Base-by-base conservation (phyloP, 2,113 vertebrate genomes). In the Prionailurus bengalensis region DNA sequence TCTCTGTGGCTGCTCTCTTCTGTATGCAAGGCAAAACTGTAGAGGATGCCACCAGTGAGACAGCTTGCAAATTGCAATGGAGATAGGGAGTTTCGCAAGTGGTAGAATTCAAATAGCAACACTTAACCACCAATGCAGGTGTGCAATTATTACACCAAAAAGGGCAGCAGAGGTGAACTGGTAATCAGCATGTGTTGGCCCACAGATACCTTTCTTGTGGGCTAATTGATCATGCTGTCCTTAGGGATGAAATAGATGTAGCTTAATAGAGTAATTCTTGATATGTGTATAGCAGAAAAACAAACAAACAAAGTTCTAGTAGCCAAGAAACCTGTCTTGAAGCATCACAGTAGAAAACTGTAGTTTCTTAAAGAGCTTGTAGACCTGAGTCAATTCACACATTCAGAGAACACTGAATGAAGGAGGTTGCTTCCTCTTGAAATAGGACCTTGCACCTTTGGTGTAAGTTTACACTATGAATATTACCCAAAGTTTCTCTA, bases 21-120 rank as follows among this genome's bases (percentile, higher is more conserved):
- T 45, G 23, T 45, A 33, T 53, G 10, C 17, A 65, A 74, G 6
- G 4, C 10, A 73, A 53, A 84, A 79, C 3, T 55, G 6, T 23
- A 66, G 0, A 1, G 48, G 6, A 66, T 9, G 23, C 2, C 7
- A 71, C 25, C 15, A 23, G 16, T 76, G n/a, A 33, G 17, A 1
- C 13, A 3, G 27, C 21, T 83, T 17, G 17, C 4, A 39, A 58
- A 76, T 76, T 9, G 63, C 15, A 73, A 16, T 68, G 9, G 23
- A 61, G 7, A 58, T 23, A 6, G 11, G 13, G 13, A 1, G 10
- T 55, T 42, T 36, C 25, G 53, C 55, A 87, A 48, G 2, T 13
- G 58, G 12, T 53, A 51, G 13, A 42, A 76, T 51, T 5, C 9
- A 76, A 63, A 2, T 39, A 42, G 51, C 10, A 70, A 12, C 11